These are phyloP conservation scores for Iguana delicatissima DNA, from an alignment of 2,797 vertebrate species.

Conservation along the genomic window DNA sequence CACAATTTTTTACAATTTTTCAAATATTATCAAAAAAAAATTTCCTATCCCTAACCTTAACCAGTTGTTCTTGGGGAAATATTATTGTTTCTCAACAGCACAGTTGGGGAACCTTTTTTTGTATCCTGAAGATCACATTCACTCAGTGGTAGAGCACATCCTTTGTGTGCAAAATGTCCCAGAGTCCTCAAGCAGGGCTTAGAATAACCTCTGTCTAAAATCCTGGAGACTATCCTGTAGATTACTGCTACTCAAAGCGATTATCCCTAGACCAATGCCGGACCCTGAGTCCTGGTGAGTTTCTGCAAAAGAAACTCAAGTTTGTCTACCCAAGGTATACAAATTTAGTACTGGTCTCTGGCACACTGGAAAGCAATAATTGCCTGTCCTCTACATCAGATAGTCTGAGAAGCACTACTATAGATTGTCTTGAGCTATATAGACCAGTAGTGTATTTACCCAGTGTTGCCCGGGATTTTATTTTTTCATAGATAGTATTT, in stretches of 20 bases:
- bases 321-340: too few species aligned
- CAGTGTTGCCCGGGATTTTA: too few species aligned
- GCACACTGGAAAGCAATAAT: neutral
- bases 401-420: too few species aligned
- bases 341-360: too few species aligned
- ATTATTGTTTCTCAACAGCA: neutral
- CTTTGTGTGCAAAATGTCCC: neutral
- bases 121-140: neutral
- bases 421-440: neutral
- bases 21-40: too few species aligned
- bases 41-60: neutral
- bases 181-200: neutral
- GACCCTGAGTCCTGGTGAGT: too few species aligned
- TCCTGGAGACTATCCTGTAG: neutral
- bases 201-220: neutral
- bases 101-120: neutral
- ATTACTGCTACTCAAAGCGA: too few species aligned
- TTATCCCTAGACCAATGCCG: too few species aligned
- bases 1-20: too few species aligned
- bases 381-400: neutral
- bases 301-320: too few species aligned
- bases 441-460: neutral
- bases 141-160: neutral
- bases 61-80: neutral
- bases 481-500: too few species aligned